Conservation (phyloP, 1,140 invertebrate genomes). For the Pissodes strobi region DNA sequence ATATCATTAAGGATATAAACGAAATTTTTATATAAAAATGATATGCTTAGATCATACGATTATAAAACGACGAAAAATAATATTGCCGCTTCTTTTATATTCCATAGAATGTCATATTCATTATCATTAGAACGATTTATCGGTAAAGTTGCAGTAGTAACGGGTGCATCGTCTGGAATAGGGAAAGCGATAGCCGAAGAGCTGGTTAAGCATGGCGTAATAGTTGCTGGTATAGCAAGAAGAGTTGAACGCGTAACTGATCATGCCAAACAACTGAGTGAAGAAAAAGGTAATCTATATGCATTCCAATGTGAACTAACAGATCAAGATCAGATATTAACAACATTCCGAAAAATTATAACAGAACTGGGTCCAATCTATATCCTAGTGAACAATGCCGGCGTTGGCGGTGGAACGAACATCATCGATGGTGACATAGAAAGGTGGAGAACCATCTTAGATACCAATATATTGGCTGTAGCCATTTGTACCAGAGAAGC, state of each 20-base stretch:
- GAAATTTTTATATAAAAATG: no score
- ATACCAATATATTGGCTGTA: conserved; percentile 52
- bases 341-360: conserved; percentile 67
- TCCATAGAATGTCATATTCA: conserved; percentile 12
- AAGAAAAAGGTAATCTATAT: conserved; percentile 27
- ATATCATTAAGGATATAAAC: no score
- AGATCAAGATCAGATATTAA: conserved; percentile 63
- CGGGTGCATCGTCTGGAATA: conserved; percentile 20
- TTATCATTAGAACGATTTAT: neutral
- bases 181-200: conserved; percentile 13
- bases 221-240: conserved; percentile 37
- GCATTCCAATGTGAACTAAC: conserved; percentile 50
- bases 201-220: conserved; percentile 14
- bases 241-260: conserved; percentile 30
- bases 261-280: conserved; percentile 9
- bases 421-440: conserved; percentile 7
- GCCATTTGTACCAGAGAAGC: conserved; percentile 62
- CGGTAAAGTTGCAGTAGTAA: conserved; percentile 17
- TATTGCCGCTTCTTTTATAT: no score
- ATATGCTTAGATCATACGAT: no score
- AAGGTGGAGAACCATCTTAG: conserved; percentile 9
- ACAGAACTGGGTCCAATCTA: conserved; percentile 66
- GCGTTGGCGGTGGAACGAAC: conserved; percentile 42
- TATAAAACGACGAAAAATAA: no score
- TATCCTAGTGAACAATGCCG: conserved; percentile 77